A percentile compares a stretch with the other conserved stretches of the same genome.
phyloP scores from a whole-genome alignment of 2,113 vertebrate species.

The Bambusicola thoracicus region DNA sequence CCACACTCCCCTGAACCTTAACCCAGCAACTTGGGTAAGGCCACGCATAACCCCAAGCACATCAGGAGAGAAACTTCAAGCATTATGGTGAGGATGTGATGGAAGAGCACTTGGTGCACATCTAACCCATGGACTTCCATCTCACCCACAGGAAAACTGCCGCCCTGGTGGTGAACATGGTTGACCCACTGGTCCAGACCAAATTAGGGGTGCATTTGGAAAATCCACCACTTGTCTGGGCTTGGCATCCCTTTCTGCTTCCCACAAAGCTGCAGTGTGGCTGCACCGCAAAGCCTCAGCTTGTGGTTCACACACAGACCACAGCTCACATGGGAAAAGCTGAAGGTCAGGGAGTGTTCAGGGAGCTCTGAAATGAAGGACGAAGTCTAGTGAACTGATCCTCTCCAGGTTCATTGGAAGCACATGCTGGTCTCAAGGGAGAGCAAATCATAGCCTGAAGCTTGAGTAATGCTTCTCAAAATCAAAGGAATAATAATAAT shows the following conservation, averaged over 20 bases:
- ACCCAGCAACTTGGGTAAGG: neutral
- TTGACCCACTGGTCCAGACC: neutral
- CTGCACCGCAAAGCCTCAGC: neutral
- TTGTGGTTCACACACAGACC: accelerated
- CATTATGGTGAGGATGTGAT: accelerated
- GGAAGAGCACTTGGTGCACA: neutral
- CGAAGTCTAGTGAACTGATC: neutral
- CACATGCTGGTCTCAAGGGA: accelerated
- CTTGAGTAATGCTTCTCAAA: neutral
- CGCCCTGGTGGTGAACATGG: neutral
- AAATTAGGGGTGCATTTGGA: neutral
- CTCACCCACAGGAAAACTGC: accelerated
- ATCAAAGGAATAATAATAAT: neutral
- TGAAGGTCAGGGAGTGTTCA: accelerated
- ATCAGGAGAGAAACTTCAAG: neutral
- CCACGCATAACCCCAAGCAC: neutral
- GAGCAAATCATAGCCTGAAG: accelerated
- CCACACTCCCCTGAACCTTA: neutral
- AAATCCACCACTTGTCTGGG: neutral
- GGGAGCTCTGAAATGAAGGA: neutral
- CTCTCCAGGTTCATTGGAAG: neutral
- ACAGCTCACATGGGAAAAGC: neutral
- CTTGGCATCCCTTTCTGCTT: neutral
- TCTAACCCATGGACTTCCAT: accelerated
- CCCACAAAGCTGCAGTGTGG: neutral